Evolutionary conservation across 2,113 vertebrate species (phyloP).

Genomic region (Okapia johnstoni): DNA sequence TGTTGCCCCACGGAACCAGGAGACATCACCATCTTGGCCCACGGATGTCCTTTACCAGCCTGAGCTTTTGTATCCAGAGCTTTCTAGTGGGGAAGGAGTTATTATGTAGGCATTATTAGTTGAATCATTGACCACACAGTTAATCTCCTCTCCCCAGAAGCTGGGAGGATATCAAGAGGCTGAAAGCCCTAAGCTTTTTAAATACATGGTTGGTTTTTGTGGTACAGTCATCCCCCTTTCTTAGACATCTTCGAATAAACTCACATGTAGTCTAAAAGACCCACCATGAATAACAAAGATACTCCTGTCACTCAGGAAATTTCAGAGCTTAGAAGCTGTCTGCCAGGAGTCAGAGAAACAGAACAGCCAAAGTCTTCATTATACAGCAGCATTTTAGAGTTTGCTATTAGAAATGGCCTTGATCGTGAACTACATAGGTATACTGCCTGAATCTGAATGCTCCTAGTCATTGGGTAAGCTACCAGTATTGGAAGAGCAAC

Average conservation of each 20-base stretch:
- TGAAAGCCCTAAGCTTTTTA: neutral
- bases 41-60: neutral
- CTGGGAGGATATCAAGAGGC: neutral
- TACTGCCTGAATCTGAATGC: neutral
- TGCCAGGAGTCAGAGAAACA: neutral
- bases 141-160: neutral
- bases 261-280: neutral
- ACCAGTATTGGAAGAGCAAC: neutral
- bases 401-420: neutral
- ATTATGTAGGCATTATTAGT: neutral
- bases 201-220: neutral
- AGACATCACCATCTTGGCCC: neutral
- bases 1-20: fast-evolving
- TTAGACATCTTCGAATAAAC: neutral
- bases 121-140: neutral
- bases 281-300: neutral
- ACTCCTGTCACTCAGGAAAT: neutral
- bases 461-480: neutral
- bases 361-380: neutral
- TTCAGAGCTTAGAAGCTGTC: neutral
- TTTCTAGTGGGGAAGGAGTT: neutral
- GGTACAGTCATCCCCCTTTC: neutral
- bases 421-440: neutral
- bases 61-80: neutral
- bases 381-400: neutral